These are phyloP conservation scores for Chironomus striatipennis DNA, from an alignment of 1,140 invertebrate genomes.

Conservation along the genomic window DNA sequence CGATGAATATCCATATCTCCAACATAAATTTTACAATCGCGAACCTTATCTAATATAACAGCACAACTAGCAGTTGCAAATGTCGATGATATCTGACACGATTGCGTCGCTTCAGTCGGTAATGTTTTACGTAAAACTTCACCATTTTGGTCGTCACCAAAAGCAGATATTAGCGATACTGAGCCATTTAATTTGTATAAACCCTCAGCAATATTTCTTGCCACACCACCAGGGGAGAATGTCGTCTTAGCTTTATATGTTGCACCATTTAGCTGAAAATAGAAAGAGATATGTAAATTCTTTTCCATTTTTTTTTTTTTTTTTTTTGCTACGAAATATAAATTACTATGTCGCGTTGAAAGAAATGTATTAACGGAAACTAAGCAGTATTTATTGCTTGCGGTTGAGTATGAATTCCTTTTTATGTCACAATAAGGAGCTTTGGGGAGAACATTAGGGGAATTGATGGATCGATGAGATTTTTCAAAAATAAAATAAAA, in stretches of 20 bases:
- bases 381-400: background rate
- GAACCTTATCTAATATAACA: slow-evolving; percentile 57
- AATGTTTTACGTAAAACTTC: slow-evolving; percentile 41
- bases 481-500: too few relatives aligned
- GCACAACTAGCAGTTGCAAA: slow-evolving; percentile 62
- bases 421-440: too few relatives aligned
- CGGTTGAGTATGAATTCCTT: too few relatives aligned
- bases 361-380: background rate
- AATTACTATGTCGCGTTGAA: background rate
- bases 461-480: too few relatives aligned
- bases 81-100: slow-evolving; percentile 38
- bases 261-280: slow-evolving; percentile 61
- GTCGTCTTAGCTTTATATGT: slow-evolving; percentile 58
- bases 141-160: slow-evolving; percentile 64
- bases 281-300: background rate
- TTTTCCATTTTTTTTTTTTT: too few relatives aligned
- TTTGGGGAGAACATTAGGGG: too few relatives aligned
- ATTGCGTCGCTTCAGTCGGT: slow-evolving; percentile 33
- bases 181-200: slow-evolving; percentile 58
- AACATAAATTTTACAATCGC: slow-evolving; percentile 69
- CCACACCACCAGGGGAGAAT: slow-evolving; percentile 76
- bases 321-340: too few relatives aligned
- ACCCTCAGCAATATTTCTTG: slow-evolving; percentile 81
- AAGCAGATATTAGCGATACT: slow-evolving; percentile 65
- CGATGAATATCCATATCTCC: slow-evolving; percentile 77